A percentile compares a stretch with the other conserved stretches of the same genome.
Evolutionary conservation across 2,797 vertebrate genomes (phyloP).

Genomic region (Scomberomorus guttatus): DNA sequence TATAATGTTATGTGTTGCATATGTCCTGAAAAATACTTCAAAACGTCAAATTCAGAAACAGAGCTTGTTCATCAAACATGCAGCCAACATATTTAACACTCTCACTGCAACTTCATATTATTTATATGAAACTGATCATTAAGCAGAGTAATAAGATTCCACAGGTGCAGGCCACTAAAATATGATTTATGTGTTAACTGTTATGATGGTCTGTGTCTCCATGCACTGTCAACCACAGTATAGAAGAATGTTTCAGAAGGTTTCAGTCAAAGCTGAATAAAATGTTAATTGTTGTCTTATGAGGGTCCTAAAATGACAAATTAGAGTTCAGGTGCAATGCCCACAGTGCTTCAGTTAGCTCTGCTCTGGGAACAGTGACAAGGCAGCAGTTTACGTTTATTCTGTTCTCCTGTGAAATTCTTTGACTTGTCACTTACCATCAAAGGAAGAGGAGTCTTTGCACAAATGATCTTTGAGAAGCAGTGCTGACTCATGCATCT

Average conservation of each 20-base stretch:
- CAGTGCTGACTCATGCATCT: slow-evolving; percentile 60
- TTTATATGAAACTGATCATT: background rate
- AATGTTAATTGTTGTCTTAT: background rate
- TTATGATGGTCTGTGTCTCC: background rate
- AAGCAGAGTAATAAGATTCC: background rate
- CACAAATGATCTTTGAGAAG: slow-evolving; percentile 49
- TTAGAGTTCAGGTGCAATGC: background rate
- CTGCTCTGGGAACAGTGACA: slow-evolving; percentile 32
- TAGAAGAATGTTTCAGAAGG: background rate
- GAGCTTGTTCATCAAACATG: slow-evolving; percentile 24
- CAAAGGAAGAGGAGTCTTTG: slow-evolving; percentile 19
- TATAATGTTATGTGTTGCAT: background rate
- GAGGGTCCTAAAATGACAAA: slow-evolving; percentile 9
- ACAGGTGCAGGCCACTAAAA: background rate
- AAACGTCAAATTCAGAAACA: slow-evolving; percentile 7
- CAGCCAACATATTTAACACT: slow-evolving; percentile 23
- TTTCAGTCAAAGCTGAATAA: slow-evolving; percentile 10
- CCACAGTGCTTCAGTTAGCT: slow-evolving; percentile 15
- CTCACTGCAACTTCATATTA: slow-evolving; percentile 16
- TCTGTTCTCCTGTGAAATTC: slow-evolving; percentile 44
- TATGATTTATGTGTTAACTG: background rate
- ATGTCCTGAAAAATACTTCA: slow-evolving; percentile 5
- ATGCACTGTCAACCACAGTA: background rate
- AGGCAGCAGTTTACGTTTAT: slow-evolving; percentile 40
- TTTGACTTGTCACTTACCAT: slow-evolving; percentile 60